A percentile compares a stretch with the other conserved stretches of the same genome.
Conservation (phyloP, 2,888 invertebrate species). For the Hipparchia semele region DNA sequence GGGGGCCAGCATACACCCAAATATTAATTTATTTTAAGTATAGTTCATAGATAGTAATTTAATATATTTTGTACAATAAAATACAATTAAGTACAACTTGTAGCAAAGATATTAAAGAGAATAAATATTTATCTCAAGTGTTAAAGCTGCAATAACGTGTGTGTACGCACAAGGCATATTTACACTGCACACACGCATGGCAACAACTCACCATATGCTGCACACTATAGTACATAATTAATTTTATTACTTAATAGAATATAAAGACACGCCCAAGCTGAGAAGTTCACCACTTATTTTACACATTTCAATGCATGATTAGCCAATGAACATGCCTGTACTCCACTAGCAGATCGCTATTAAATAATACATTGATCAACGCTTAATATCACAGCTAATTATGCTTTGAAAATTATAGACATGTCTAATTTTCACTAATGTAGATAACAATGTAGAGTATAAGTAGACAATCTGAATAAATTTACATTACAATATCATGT, state of each 20-base stretch:
- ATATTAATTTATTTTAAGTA: constrained; percentile 76
- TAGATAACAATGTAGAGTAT: constrained; percentile 83
- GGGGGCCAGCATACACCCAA: constrained; percentile 80
- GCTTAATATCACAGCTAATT: constrained; percentile 84
- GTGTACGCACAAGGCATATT: constrained; percentile 82
- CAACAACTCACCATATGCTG: constrained; percentile 79
- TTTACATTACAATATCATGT: constrained; percentile 84
- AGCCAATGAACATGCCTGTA: constrained; percentile 82
- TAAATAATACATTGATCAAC: constrained; percentile 81
- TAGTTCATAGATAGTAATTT: constrained; percentile 83
- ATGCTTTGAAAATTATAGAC: constrained; percentile 84
- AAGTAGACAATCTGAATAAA: constrained; percentile 83
- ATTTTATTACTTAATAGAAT: constrained; percentile 80
- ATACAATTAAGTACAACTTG: constrained; percentile 87
- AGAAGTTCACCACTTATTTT: constrained; percentile 76
- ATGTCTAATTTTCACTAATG: constrained; percentile 83
- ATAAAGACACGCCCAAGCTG: constrained; percentile 82
- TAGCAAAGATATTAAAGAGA: constrained; percentile 86
- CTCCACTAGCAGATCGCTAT: constrained; percentile 79
- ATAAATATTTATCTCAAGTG: constrained; percentile 81
- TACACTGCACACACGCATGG: constrained; percentile 81
- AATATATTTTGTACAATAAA: constrained; percentile 88
- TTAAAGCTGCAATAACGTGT: constrained; percentile 82
- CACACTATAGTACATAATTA: constrained; percentile 81
- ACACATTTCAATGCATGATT: constrained; percentile 83